Evolutionary conservation across 2,888 invertebrate species (phyloP), one percentile per base, ranked within the genome.

Genomic region (Cheilosia impressa): DNA sequence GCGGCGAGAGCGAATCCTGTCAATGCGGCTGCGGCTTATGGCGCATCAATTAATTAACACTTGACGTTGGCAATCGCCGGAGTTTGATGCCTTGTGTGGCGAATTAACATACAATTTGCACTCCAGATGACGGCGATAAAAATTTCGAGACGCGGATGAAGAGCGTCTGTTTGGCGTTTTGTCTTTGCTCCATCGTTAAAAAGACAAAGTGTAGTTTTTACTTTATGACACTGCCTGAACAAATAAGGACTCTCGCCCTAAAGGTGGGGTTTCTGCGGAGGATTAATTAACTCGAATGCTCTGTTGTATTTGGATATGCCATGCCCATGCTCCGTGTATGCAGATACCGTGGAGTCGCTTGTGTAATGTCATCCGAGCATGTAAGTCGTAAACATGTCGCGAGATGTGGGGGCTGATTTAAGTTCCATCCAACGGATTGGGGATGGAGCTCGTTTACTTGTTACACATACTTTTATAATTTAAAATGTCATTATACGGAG

Each of bases 31-130:
- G 79, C 75, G 80, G 80, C 84, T 84, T 84, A 84, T 84, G 80
- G 75, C 80, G 80, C 84, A 84, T 80, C 80, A 84, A 84, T 84
- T 84, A 84, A 84, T 84, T 84, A 80, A 80, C 84, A 84, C 84
- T 38, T 38, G 38, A 38, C 38, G 38, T 84, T 76, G 84, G 75
- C 84, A 80, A 80, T 84, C 73, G 75, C 58, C 76, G 80, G 80
- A 84, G 75, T 84, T 84, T 84, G 84, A 84, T 75, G 84, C 76
- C 80, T 84, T 84, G 80, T 84, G 80, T 75, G 80, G 65, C 24
- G 84, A 80, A 84, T 84, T 84, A 84, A 71, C 80, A 80, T 80
- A 84, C 80, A 76, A 84, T 84, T 84, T 84, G 84, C 84, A 80
- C 80, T 84, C 84, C 75, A 80, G 69, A 80, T 80, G 79, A 75